Conservation (phyloP, 2,888 invertebrate genomes). For the Xanthia togata region DNA sequence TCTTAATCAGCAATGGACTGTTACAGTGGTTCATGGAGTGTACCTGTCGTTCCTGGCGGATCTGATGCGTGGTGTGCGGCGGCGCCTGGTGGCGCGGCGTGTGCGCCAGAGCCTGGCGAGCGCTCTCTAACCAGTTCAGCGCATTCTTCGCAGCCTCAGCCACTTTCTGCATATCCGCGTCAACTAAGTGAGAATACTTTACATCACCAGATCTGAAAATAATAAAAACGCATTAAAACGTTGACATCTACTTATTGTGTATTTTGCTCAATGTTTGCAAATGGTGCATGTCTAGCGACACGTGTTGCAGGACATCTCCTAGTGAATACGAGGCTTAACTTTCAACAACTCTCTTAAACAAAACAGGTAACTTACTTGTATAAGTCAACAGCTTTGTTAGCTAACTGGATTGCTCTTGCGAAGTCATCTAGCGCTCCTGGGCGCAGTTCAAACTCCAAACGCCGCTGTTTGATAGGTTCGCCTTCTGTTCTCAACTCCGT, state of each 20-base stretch:
- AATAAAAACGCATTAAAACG: background rate
- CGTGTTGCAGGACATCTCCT: background rate
- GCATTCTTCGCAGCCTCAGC: slow-evolving; percentile 93
- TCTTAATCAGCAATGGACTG: background rate
- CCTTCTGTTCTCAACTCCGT: slow-evolving; percentile 93
- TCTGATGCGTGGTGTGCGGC: slow-evolving; percentile 94
- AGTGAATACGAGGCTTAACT: background rate
- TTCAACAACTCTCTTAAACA: background rate
- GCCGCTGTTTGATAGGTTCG: slow-evolving; percentile 96
- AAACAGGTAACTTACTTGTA: slow-evolving; percentile 87
- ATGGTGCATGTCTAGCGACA: background rate
- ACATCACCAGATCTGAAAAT: slow-evolving; percentile 91
- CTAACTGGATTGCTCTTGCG: slow-evolving; percentile 93
- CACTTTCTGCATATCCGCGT: slow-evolving; percentile 95
- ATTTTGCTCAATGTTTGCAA: background rate
- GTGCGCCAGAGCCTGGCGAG: slow-evolving; percentile 92
- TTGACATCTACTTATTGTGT: background rate
- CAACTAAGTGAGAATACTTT: slow-evolving; percentile 95
- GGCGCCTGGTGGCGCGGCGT: slow-evolving; percentile 93
- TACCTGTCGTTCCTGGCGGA: slow-evolving; percentile 94
- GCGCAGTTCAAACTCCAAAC: slow-evolving; percentile 95
- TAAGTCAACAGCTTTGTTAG: slow-evolving; percentile 94
- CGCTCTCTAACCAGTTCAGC: slow-evolving; percentile 95
- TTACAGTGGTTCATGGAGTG: slow-evolving; percentile 10
- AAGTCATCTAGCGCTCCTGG: slow-evolving; percentile 95